Evolutionary conservation across 2,113 vertebrate genomes (phyloP).

Genomic region (Anoplopoma fimbria): DNA sequence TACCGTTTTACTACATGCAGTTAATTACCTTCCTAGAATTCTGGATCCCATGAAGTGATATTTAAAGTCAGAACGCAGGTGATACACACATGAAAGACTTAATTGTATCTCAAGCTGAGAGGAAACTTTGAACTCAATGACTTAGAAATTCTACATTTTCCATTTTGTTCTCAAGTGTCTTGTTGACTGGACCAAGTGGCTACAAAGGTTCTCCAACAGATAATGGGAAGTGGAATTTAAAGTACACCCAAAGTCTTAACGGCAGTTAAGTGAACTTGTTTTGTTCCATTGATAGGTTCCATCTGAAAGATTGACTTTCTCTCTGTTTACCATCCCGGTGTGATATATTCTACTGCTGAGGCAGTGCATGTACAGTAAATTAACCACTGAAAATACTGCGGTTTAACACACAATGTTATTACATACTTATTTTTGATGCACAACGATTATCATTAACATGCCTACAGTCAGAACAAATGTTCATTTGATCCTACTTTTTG

Average conservation of each 20-base stretch:
- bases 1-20: background rate
- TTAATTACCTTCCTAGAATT: background rate
- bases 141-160: background rate
- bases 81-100: background rate
- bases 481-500: background rate
- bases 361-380: background rate
- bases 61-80: background rate
- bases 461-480: background rate
- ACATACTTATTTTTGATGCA: background rate
- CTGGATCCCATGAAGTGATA: background rate
- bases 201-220: background rate
- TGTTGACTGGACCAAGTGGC: background rate
- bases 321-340: background rate
- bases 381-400: background rate
- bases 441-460: background rate
- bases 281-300: background rate
- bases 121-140: background rate
- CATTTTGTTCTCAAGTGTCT: background rate
- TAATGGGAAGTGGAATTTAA: background rate
- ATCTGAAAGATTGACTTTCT: background rate
- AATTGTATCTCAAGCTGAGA: background rate
- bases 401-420: background rate
- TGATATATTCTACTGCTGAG: background rate
- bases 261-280: background rate
- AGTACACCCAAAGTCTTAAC: background rate